Evolutionary conservation across 2,888 invertebrate species (phyloP), one percentile per base, ranked within the genome.

Genomic region (Dolichopus griseipennis): DNA sequence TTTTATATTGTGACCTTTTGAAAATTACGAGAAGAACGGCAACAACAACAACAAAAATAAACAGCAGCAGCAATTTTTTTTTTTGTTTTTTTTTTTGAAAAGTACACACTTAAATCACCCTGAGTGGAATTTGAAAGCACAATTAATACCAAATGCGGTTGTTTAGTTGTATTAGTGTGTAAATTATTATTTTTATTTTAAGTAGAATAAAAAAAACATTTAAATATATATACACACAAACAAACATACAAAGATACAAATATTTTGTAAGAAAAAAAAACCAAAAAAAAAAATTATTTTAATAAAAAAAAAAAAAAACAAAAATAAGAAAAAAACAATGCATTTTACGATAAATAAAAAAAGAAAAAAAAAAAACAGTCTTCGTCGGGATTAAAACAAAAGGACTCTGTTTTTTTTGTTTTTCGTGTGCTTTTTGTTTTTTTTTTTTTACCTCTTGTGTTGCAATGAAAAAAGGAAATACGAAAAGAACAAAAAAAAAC

Each of bases 301-400:
- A 52, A 52, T 6, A 52, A 1, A 37, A 37, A 37, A 52, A 52
- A 18, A 52, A 43, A 43, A 9, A 43, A 43, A 43, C 6, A 43
- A 43, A 15, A 52, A 52, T 6, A 18, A 18, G 6, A 18, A 6
- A 52, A 52, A 52, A 52, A 52, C 52, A 52, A 52, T 52, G 52
- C 52, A 52, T 52, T 52, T 52, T 52, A 52, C 52, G n/a, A 52
- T 52, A 52, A 1, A 52, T 12, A 52, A 52, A 52, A 52, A 52
- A 52, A 52, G 18, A 52, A 52, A n/a, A 18, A 6, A 52, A n/a
- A 52, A 52, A 12, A 52, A 52, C 9, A 52, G 15, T 18, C 52
- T 52, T 52, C 15, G 52, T 52, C 52, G 52, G 52, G 52, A 52
- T 52, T 52, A 52, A 52, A 52, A 52, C 52, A 52, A 52, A 52